Conservation (phyloP, 2,113 vertebrate species). For the Azemiops feae region DNA sequence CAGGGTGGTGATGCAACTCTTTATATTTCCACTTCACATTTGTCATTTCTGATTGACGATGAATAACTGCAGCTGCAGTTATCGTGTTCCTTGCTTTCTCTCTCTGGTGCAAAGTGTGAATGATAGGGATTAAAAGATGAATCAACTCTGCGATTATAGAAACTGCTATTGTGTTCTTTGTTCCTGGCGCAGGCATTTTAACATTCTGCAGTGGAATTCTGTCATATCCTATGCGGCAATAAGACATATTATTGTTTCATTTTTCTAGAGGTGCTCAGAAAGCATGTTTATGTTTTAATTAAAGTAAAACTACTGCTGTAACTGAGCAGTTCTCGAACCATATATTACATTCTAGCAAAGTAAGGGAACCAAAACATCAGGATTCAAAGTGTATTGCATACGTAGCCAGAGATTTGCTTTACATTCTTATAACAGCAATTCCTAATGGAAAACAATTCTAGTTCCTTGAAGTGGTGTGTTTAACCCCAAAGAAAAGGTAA, state of each 20-base stretch:
- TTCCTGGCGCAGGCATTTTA: neutral
- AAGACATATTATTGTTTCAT: neutral
- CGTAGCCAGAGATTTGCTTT: neutral
- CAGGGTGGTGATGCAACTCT: neutral
- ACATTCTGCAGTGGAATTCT: neutral
- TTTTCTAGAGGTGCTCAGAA: neutral
- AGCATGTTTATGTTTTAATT: neutral
- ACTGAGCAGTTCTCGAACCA: neutral
- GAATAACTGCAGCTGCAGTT: neutral
- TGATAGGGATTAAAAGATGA: neutral
- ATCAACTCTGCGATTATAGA: neutral
- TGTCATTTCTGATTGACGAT: neutral
- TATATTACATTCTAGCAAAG: neutral
- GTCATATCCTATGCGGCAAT: neutral
- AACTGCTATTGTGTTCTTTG: neutral
- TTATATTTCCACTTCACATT: neutral
- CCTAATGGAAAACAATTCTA: neutral
- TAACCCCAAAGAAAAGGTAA: neutral
- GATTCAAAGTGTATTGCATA: no score
- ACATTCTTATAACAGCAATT: neutral
- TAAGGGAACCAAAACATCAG: neutral
- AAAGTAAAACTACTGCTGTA: neutral
- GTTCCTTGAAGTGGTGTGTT: neutral
- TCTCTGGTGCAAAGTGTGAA: neutral
- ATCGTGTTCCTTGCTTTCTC: neutral